Evolutionary conservation across 1,140 invertebrate species (phyloP).

Genomic region (Lethrus apterus): DNA sequence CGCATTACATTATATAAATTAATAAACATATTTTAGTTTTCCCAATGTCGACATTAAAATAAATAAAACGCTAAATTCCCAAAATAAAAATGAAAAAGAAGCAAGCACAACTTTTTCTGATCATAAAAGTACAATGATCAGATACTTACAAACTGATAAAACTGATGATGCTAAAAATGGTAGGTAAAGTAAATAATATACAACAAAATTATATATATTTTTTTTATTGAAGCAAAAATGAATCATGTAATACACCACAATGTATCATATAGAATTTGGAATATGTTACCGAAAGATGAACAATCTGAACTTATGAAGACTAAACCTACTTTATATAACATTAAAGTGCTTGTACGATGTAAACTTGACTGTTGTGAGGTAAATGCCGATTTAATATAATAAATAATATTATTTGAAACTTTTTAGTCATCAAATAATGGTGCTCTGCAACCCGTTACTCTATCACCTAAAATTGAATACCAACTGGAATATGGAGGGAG

Average conservation of each 20-base stretch:
- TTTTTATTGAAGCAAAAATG: too few relatives aligned
- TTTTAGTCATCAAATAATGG: conserved; percentile 17
- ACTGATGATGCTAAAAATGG: not conserved
- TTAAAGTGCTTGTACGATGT: conserved; percentile 41
- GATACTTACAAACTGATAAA: not conserved
- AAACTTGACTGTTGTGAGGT: conserved; percentile 43
- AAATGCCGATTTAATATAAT: conserved; percentile 17
- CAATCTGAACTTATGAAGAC: conserved; percentile 39
- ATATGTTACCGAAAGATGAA: conserved; percentile 33
- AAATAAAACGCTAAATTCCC: too few relatives aligned
- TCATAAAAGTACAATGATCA: not conserved
- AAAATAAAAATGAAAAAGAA: too few relatives aligned
- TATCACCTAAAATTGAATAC: conserved; percentile 45
- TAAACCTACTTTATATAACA: conserved; percentile 34
- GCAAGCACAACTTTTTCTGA: too few relatives aligned
- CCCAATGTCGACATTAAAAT: too few relatives aligned
- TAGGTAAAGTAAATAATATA: not conserved
- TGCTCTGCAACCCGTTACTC: conserved; percentile 28
- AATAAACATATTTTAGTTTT: not conserved
- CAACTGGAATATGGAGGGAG: conserved; percentile 43
- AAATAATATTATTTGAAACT: not conserved
- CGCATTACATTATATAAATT: too few relatives aligned
- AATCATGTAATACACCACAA: conserved; percentile 36
- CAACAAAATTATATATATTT: not conserved
- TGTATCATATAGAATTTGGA: conserved; percentile 42